Evolutionary conservation across 1,140 invertebrate species (phyloP), one percentile per base, ranked within the genome.

Genomic region (Carcinoscorpius rotundicauda): DNA sequence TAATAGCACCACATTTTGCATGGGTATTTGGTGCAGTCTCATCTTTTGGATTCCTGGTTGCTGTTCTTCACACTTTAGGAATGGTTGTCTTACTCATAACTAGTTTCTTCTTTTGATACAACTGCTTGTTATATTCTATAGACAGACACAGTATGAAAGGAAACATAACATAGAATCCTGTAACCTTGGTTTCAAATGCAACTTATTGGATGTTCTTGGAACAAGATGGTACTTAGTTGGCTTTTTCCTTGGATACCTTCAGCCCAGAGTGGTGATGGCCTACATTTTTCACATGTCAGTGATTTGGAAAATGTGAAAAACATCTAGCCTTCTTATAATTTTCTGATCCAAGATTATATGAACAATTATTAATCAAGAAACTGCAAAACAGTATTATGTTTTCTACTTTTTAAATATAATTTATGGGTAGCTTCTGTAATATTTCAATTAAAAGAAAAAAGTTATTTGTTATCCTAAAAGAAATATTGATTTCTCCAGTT

Each of bases 1-100:
- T 70, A 58, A 11, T 66, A n/a, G 70, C 70, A 48, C 70, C 70
- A 29, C 70, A 71, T 51, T 62, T 71, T 60, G 67, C 68, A 48
- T 61, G 66, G 29, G 10, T 71, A 11, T 64, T 69, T 11, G 70
- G 70, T 52, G 61, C 57, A 5, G 48, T 71, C 6, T 64, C 64
- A 29, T 48, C 61, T 4, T 70, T 68, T 60, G 66, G 66, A 2
- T 69, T 68, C 60, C 50, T 71, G 3, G 68, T 65, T 11, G 60
- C 70, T n/a, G 51, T 69, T 3, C 51, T 63, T n/a, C 68, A 67
- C 11, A 65, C 65, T 9, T 48, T 70, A 9, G 53, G 63, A 9
- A 4, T 61, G 4, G n/a, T 9, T 53, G 63, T 64, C 4, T 57
- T 60, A n/a, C 9, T 65, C 4, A 52, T 69, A 3, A 62, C 67